Base-by-base conservation (phyloP, 2,113 vertebrate species). In the Shinisaurus crocodilurus region DNA sequence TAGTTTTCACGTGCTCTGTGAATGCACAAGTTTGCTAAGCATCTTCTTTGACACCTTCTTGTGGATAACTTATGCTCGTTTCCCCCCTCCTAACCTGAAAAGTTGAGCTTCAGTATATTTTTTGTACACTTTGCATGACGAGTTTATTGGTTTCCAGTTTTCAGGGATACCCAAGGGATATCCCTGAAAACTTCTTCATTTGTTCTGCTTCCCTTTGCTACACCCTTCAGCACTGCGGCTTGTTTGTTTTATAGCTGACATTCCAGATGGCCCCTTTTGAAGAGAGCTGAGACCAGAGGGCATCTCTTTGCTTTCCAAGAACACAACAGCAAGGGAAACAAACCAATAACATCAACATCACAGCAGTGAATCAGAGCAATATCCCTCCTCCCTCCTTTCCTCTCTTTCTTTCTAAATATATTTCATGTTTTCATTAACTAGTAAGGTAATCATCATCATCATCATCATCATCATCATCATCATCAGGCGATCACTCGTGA, bases 221-320 rank as follows among this genome's bases (percentile, higher is more conserved):
- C 86, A 77, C 65, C 89, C 57, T 91, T 72, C 72, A 85, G 92
- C 82, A 76, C 70, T 60, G 1, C 10, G 48, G 69, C 85, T 90
- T 90, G 67, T 89, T 95, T 89, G 82, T 72, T 84, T 91, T 45
- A 91, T 86, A 79, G 80, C 82, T 93, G 91, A 85, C 86, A 84
- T 93, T 95, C 90, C 60, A 40, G 89, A 70, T 93, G 79, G 81
- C 85, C 87, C 0, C 82, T 87, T 86, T 43, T 0, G 84, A 93
- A 91, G 90, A 37, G 90, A 92, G 79, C 79, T 81, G 29, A 65
- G 88, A 72, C 92, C 20, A 16, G 0, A 1, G 70, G 90, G 86
- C 75, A 10, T 91, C 75, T 89, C 81, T 91, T 13, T 45, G 0
- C 0, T 89, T 37, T 93, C 90, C 83, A 91, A 0, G 80, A 87